Evolutionary conservation across 2,113 vertebrate genomes (phyloP).

Genomic region (Delphinapterus leucas): DNA sequence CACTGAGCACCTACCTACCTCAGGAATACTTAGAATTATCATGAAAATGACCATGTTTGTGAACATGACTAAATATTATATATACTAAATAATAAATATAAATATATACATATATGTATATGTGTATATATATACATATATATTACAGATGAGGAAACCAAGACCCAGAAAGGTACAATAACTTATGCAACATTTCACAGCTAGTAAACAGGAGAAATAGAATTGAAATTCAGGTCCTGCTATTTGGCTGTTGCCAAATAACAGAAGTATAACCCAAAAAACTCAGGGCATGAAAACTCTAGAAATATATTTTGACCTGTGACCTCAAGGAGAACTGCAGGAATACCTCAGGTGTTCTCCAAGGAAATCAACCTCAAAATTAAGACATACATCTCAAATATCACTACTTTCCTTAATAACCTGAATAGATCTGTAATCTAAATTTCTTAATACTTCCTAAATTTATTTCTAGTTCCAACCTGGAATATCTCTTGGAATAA

Average conservation of each 20-base stretch:
- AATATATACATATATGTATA: not conserved
- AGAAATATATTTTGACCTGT: not conserved
- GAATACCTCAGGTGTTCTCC: not conserved
- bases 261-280: not conserved
- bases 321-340: not conserved
- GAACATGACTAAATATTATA: not conserved
- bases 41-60: not conserved
- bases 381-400: not conserved
- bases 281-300: not conserved
- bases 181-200: not conserved
- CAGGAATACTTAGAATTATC: not conserved
- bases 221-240: not conserved
- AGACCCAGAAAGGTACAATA: not conserved
- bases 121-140: not conserved
- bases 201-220: not conserved
- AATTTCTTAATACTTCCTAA: not conserved
- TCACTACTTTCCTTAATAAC: not conserved
- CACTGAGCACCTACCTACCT: not conserved
- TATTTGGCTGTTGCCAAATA: not conserved
- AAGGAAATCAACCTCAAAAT: not conserved
- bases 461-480: not conserved
- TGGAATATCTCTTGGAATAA: not conserved
- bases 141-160: not conserved
- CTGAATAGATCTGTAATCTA: not conserved
- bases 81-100: not conserved